Evolutionary conservation across 2,797 vertebrate genomes (phyloP).

Genomic region (Gadopsis bispinosus): DNA sequence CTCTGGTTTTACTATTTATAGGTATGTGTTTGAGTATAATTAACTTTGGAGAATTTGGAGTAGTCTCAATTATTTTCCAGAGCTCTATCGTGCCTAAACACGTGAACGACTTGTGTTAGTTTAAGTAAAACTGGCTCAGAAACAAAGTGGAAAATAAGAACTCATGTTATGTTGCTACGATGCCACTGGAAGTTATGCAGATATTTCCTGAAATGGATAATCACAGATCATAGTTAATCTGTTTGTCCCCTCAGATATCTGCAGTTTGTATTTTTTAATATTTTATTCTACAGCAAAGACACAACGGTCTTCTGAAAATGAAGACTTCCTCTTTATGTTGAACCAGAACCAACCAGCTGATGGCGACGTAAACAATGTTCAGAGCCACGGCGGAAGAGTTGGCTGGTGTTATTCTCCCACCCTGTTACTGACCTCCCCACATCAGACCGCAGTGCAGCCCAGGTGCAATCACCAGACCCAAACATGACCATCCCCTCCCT

Average conservation of each 20-base stretch:
- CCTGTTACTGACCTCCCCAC: conserved; percentile 21
- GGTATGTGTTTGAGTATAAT: no score
- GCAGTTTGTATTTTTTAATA: not conserved
- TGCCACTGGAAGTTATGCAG: not conserved
- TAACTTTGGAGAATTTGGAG: no score
- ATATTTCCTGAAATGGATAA: not conserved
- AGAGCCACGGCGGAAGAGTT: not conserved
- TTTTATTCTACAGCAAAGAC: not conserved
- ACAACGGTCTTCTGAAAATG: no score
- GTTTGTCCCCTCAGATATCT: not conserved
- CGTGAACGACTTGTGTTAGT: not conserved
- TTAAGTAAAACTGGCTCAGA: not conserved
- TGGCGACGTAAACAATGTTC: not conserved
- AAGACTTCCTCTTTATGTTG: no score
- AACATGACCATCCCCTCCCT: not conserved
- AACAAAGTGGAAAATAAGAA: no score
- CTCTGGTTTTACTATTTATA: no score
- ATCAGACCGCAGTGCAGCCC: not conserved
- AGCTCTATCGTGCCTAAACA: not conserved
- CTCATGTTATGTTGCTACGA: no score
- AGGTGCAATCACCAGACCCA: not conserved
- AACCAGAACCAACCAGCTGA: not conserved
- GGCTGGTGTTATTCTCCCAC: conserved; percentile 1
- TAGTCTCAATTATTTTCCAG: no score
- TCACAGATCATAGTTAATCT: no score